Conservation (phyloP, 1,140 invertebrate species). For the Drosophila santomea region DNA sequence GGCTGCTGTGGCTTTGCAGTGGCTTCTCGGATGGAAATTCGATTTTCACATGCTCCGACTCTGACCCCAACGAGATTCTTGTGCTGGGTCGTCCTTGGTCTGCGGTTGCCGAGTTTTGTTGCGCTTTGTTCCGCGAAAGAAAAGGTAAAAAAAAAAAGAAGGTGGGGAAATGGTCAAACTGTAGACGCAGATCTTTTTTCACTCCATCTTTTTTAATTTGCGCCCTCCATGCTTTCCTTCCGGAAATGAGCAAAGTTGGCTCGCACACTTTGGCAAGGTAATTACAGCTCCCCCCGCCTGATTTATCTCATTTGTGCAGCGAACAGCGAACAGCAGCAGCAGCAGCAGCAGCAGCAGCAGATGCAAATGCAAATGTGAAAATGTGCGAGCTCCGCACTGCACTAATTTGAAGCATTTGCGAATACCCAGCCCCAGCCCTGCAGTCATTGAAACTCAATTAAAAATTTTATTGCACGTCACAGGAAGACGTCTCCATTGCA, state of each 20-base stretch:
- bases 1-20: constrained; percentile 9
- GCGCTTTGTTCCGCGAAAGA: constrained; percentile 26
- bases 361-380: constrained; percentile 17
- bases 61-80: constrained; percentile 67
- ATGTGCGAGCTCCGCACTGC: constrained; percentile 16
- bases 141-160: background rate
- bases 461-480: constrained; percentile 21
- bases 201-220: constrained; percentile 67
- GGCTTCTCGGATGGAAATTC: constrained; percentile 43
- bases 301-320: constrained; percentile 47
- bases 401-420: constrained; percentile 36
- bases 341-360: background rate
- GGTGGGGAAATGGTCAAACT: constrained; percentile 29
- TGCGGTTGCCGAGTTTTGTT: constrained; percentile 60
- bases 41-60: constrained; percentile 43
- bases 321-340: background rate
- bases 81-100: constrained; percentile 39
- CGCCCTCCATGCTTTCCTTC: constrained; percentile 35
- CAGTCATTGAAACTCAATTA: constrained; percentile 43
- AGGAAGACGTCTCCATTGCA: constrained; percentile 25
- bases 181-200: constrained; percentile 40
- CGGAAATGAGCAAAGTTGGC: constrained; percentile 60
- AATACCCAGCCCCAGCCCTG: constrained; percentile 1
- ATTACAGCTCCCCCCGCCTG: constrained; percentile 50
- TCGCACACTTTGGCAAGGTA: constrained; percentile 51